These are phyloP conservation scores for Aphaenogaster ashmeadi DNA, from an alignment of 1,140 invertebrate species.

Conservation along the genomic window DNA sequence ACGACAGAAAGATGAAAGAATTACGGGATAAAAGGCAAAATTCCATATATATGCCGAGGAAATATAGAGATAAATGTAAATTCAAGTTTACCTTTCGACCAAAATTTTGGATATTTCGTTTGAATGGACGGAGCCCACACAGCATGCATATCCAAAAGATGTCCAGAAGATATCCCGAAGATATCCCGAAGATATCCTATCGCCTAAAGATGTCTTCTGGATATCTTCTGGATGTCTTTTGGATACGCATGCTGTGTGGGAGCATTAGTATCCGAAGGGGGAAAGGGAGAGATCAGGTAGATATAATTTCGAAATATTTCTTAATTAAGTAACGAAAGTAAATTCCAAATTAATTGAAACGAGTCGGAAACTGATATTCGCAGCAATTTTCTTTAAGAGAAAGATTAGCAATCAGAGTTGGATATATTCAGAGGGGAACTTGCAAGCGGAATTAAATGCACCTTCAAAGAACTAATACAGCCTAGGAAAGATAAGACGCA, in stretches of 20 bases:
- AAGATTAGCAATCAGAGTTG: conserved; percentile 24
- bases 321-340: not conserved
- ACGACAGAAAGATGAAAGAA: not conserved
- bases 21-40: not conserved
- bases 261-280: not conserved
- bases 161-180: too few species aligned
- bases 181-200: too few species aligned
- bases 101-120: not conserved
- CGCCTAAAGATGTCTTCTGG: too few species aligned
- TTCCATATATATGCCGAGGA: not conserved
- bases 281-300: not conserved
- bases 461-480: conserved; percentile 9
- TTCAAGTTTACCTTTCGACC: not conserved
- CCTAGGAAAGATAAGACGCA: conserved; percentile 9
- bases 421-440: conserved; percentile 28
- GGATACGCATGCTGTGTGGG: too few species aligned
- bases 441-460: conserved; percentile 23
- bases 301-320: conserved; percentile 12
- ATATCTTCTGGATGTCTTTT: too few species aligned
- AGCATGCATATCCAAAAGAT: too few species aligned
- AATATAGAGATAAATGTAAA: not conserved
- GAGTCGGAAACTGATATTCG: not conserved
- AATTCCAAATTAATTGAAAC: conserved; percentile 9
- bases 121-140: not conserved
- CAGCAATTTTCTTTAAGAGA: conserved; percentile 17